Conservation (phyloP, 1,140 invertebrate species). For the Drosophila parabipectinata region DNA sequence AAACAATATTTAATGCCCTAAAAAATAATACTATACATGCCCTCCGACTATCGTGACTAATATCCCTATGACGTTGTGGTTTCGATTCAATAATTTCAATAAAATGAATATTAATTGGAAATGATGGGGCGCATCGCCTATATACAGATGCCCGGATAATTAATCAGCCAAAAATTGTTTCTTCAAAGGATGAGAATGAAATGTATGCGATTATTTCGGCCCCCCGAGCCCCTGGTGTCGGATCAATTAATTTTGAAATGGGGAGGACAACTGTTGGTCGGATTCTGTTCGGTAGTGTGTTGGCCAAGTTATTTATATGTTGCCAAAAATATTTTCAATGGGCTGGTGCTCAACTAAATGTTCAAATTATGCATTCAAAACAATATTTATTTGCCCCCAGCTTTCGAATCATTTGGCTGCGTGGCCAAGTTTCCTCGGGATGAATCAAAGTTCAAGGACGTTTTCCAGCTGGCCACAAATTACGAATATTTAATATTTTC, state of each 20-base stretch:
- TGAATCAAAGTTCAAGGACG: constrained; percentile 45
- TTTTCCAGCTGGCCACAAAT: constrained; percentile 21
- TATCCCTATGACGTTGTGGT: constrained; percentile 29
- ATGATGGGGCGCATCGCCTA: constrained; percentile 11
- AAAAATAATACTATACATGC: constrained; percentile 19
- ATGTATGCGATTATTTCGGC: constrained; percentile 18
- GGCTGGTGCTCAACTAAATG: not conserved
- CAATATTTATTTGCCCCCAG: constrained; percentile 1
- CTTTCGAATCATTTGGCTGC: constrained; percentile 21
- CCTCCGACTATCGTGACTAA: constrained; percentile 22
- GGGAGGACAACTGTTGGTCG: constrained; percentile 40
- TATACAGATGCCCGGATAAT: constrained; percentile 3
- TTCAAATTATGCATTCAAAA: not conserved
- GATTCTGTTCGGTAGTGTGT: constrained; percentile 9
- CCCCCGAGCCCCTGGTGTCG: constrained; percentile 3
- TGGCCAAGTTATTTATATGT: constrained; percentile 9
- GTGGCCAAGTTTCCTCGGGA: constrained; percentile 35
- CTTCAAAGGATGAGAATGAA: constrained; percentile 20
- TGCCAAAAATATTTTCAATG: constrained; percentile 9
- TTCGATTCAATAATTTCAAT: constrained; percentile 23
- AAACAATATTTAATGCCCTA: constrained; percentile 23
- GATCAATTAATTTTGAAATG: constrained; percentile 75
- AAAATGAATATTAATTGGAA: constrained; percentile 35
- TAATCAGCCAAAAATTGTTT: constrained; percentile 10
- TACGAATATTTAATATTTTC: not conserved